Evolutionary conservation across 2,113 vertebrate species (phyloP), one percentile per base, ranked within the genome.

Genomic region (Oncorhynchus keta): DNA sequence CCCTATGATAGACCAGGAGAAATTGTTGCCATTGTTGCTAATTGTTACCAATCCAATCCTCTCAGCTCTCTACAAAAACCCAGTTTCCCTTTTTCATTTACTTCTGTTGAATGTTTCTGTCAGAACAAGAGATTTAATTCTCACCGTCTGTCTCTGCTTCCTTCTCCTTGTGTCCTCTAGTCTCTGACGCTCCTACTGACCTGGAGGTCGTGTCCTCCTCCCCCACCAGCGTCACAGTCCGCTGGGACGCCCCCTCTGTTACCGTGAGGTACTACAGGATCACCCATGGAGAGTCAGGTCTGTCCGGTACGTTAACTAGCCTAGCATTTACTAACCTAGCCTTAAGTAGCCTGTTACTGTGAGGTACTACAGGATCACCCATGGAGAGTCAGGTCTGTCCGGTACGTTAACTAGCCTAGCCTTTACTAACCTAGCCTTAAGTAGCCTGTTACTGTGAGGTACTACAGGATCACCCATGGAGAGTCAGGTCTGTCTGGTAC

Each of bases 101-200:
- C 39, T 45, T 45, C 9, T 2, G 8, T 11, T 12, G 0, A 45
- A 45, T 45, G 2, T 55, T 55, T 55, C 59, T 62, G 59, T 24
- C n/a, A 45, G 39, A 12, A 45, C 8, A 11, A 45, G 9, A 45
- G 9, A 39, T 39, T 11, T 11, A n/a, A n/a, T 62, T 61, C 7
- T 68, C 16, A 5, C 51, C 1, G 20, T 22, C 28, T 26, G 39
- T 12, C 64, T 66, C 16, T 18, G 9, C 39, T 12, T 45, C 13
- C 20, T 5, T 22, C 12, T 24, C 64, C 1, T 72, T 61, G 16
- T 74, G 57, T 78, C 77, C 30, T 76, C 20, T 67, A 99, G 98
- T 97, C 81, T 98, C 97, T 68, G 97, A 99, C 82, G 94, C 97
- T 61, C 97, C 97, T 9, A 95, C 95, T 75, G 96, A 99, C 71